These are phyloP conservation scores for Ashinkailepas kermadecensis DNA, from an alignment of 2,888 invertebrate species.

Conservation along the genomic window DNA sequence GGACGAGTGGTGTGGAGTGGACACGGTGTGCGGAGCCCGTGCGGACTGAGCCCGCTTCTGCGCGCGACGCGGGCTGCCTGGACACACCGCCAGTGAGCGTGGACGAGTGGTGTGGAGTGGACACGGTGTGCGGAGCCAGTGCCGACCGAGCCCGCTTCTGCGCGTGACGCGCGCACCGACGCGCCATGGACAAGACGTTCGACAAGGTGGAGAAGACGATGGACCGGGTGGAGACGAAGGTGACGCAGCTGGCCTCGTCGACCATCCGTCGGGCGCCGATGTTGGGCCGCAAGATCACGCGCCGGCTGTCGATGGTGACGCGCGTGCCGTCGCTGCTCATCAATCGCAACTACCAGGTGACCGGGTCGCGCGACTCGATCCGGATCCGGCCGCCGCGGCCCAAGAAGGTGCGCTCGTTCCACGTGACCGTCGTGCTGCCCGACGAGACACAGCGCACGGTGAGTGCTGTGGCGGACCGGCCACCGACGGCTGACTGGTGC, in stretches of 20 bases:
- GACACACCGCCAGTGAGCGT: no score
- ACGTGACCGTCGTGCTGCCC: slow-evolving; percentile 56
- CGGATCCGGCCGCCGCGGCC: slow-evolving; percentile 18
- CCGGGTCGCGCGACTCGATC: slow-evolving; percentile 28
- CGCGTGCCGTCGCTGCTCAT: slow-evolving; percentile 52
- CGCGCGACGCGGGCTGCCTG: no score
- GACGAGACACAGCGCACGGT: slow-evolving; percentile 59
- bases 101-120: no score
- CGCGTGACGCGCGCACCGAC: no score
- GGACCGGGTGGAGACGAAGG: neutral
- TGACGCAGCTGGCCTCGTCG: slow-evolving; percentile 2
- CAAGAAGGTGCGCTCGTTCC: slow-evolving; percentile 45
- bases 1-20: no score
- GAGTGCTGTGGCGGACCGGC: slow-evolving; percentile 36
- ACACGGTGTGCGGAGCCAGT: no score
- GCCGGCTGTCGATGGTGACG: slow-evolving; percentile 53
- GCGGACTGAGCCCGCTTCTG: no score
- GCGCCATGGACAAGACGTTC: no score
- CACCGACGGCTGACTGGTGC: no score
- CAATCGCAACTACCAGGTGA: slow-evolving; percentile 28
- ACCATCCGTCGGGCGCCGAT: slow-evolving; percentile 38
- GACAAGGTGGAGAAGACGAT: neutral
- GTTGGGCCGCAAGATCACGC: slow-evolving; percentile 54
- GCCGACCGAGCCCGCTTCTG: no score
- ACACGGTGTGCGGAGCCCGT: no score